Percentiles rank a stretch among this genome's conserved stretches.
Conservation (phyloP, 2,888 invertebrate species). For the Eupithecia dodoneata region DNA sequence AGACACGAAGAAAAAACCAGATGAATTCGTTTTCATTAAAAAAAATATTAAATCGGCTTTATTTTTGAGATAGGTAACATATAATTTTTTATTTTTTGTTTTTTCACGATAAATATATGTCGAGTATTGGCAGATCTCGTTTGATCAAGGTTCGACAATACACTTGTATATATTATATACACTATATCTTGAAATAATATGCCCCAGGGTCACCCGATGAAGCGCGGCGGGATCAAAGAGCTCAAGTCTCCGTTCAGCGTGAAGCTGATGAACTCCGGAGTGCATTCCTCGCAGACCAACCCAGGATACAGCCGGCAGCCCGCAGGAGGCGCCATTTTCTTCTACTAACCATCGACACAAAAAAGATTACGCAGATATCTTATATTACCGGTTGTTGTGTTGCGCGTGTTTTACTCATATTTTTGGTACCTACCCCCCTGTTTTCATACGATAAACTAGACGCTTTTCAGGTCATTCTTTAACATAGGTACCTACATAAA, state of each 20-base stretch:
- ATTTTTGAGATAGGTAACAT: too few relatives aligned
- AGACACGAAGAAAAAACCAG: too few relatives aligned
- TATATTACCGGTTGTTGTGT: background rate
- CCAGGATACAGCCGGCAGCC: constrained; percentile 92
- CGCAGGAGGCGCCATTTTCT: constrained; percentile 89
- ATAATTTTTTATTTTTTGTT: too few relatives aligned
- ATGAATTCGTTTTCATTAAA: too few relatives aligned
- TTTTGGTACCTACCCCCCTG: background rate
- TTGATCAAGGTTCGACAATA: too few relatives aligned
- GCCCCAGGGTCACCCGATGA: constrained; percentile 82
- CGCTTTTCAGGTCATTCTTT: too few relatives aligned
- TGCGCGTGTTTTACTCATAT: background rate
- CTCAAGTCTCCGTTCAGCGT: constrained; percentile 88
- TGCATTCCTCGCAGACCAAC: constrained; percentile 91
- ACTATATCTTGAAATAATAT: background rate
- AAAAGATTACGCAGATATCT: background rate
- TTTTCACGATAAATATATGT: too few relatives aligned
- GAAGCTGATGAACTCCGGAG: constrained; percentile 91
- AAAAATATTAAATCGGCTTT: too few relatives aligned
- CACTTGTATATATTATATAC: too few relatives aligned
- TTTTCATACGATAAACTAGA: too few relatives aligned
- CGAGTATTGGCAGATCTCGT: too few relatives aligned
- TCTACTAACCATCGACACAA: constrained; percentile 76
- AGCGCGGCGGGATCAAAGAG: constrained; percentile 85
- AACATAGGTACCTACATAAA: background rate